These are phyloP conservation scores for Xanthorhoe spadicearia DNA, from an alignment of 2,888 invertebrate species.

Conservation along the genomic window DNA sequence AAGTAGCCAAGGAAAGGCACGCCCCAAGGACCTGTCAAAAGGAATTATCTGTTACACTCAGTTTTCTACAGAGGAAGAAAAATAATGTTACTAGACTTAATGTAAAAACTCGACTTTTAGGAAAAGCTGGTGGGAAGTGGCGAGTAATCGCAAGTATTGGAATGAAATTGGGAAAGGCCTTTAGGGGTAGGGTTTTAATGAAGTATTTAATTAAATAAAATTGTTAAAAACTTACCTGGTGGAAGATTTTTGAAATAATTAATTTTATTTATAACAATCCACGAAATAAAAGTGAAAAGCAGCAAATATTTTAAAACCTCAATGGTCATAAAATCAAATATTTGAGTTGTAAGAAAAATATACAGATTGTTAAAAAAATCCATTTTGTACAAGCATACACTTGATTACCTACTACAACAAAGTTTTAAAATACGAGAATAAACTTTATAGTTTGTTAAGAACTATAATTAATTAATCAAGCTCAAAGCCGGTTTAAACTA, in stretches of 20 bases:
- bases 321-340: constrained; percentile 12
- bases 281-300: constrained; percentile 24
- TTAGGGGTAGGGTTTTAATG: too few relatives aligned
- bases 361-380: constrained; percentile 18
- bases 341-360: constrained; percentile 10
- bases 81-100: not conserved
- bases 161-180: too few relatives aligned
- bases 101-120: too few relatives aligned
- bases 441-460: constrained; percentile 1
- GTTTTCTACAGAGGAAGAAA: not conserved
- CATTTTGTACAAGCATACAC: constrained; percentile 7
- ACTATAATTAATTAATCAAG: constrained; percentile 3
- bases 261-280: constrained; percentile 34
- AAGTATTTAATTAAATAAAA: too few relatives aligned
- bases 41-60: not conserved
- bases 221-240: constrained; percentile 45
- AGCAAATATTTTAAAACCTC: constrained; percentile 23
- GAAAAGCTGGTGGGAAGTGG: too few relatives aligned
- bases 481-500: not conserved
- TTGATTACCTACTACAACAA: not conserved
- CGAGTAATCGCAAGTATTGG: too few relatives aligned
- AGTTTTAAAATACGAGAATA: too few relatives aligned
- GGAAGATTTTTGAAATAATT: constrained; percentile 45
- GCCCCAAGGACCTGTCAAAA: constrained; percentile 90
- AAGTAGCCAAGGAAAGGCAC: constrained; percentile 91